Evolutionary conservation across 2,888 invertebrate species (phyloP).

Genomic region (Polylopha cassiicola): DNA sequence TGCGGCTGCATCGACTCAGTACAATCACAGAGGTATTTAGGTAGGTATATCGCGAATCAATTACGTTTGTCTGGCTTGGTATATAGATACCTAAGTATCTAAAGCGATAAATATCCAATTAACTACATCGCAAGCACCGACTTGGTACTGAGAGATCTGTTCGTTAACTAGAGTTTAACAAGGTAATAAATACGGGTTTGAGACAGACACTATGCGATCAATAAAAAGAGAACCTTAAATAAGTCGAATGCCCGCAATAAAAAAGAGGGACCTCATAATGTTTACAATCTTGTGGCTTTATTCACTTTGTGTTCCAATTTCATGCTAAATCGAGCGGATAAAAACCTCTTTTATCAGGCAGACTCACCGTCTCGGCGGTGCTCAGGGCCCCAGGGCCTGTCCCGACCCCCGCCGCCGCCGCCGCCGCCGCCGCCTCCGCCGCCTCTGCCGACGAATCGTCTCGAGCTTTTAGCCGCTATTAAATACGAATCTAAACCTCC

Average conservation of each 20-base stretch:
- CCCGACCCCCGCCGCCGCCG: constrained; percentile 22
- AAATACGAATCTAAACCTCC: constrained; percentile 63
- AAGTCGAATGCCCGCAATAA: constrained; percentile 67
- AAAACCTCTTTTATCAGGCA: constrained; percentile 74
- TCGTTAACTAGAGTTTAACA: constrained; percentile 75
- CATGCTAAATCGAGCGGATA: constrained; percentile 77
- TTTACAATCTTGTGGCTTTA: constrained; percentile 77
- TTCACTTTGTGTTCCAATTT: constrained; percentile 78
- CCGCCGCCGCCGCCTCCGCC: constrained; percentile 24
- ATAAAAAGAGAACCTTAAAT: constrained; percentile 74
- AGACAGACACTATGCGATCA: constrained; percentile 58
- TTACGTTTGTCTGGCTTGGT: constrained; percentile 42
- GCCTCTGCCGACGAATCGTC: constrained; percentile 16
- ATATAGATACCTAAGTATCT: constrained; percentile 40
- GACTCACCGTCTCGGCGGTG: constrained; percentile 65
- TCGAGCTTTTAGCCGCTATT: constrained; percentile 47
- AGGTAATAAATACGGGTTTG: constrained; percentile 70
- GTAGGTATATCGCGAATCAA: constrained; percentile 61
- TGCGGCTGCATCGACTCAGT: too few relatives aligned
- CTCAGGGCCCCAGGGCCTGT: neutral
- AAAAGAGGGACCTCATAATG: constrained; percentile 74
- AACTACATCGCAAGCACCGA: constrained; percentile 51
- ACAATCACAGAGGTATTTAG: too few relatives aligned
- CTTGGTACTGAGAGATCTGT: constrained; percentile 56
- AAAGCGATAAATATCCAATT: constrained; percentile 68